Evolutionary conservation across 1,140 invertebrate species (phyloP).

Genomic region (Drosophila eugracilis): DNA sequence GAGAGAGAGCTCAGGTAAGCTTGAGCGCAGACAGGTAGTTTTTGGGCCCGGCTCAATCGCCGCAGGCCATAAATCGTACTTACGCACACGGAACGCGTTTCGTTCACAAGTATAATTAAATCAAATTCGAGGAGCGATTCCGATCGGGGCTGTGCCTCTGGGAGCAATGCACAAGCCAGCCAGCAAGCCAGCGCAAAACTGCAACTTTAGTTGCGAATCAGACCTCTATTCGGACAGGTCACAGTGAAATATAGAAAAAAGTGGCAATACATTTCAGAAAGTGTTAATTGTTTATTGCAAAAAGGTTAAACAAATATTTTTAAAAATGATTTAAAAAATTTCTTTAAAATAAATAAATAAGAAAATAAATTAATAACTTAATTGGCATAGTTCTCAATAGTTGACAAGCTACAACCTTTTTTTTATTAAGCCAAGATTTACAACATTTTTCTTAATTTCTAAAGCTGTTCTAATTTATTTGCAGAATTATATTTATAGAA

Average conservation of each 20-base stretch:
- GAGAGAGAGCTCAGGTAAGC: conserved; percentile 44
- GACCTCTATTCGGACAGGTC: conserved; percentile 39
- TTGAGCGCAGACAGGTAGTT: conserved; percentile 54
- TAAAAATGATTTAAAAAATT: not conserved
- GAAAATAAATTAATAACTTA: too few species aligned
- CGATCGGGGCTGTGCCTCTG: conserved; percentile 16
- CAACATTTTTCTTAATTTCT: too few species aligned
- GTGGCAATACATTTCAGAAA: not conserved
- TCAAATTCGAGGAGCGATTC: conserved; percentile 44
- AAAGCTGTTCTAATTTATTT: too few species aligned
- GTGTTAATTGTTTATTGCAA: not conserved
- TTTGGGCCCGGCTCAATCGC: conserved; percentile 24
- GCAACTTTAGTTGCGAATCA: conserved; percentile 52
- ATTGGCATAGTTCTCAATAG: too few species aligned
- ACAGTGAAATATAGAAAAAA: not conserved
- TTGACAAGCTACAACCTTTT: too few species aligned
- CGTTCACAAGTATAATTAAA: conserved; percentile 66
- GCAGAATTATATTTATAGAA: not conserved
- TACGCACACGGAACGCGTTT: conserved; percentile 54
- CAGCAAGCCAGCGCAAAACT: conserved; percentile 2
- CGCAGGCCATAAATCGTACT: conserved; percentile 68
- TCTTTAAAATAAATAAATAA: too few species aligned
- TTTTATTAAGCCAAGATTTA: too few species aligned
- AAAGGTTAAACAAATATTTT: not conserved
- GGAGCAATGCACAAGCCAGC: conserved; percentile 45